A percentile compares a stretch with the other conserved stretches of the same genome.
phyloP scores from a whole-genome alignment of 2,888 invertebrate genomes.

The Crepidodera aurea region DNA sequence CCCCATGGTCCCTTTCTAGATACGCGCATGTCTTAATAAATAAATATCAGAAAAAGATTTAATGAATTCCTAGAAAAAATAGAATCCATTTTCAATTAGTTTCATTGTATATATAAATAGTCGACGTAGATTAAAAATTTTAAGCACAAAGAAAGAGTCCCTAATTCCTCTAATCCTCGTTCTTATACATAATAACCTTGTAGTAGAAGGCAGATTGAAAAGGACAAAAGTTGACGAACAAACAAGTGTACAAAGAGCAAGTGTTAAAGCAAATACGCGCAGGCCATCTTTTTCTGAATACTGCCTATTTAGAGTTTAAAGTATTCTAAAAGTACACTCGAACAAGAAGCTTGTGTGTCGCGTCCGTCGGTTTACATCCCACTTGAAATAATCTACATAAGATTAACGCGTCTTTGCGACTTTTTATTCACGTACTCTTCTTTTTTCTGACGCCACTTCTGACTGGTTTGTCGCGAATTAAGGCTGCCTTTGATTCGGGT shows the following conservation, averaged over 20 bases:
- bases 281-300: conserved; percentile 12
- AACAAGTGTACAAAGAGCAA: conserved; percentile 28
- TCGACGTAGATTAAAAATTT: too few species aligned
- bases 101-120: too few species aligned
- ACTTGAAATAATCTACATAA: conserved; percentile 42
- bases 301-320: conserved; percentile 15
- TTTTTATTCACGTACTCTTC: conserved; percentile 15
- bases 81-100: too few species aligned
- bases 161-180: too few species aligned
- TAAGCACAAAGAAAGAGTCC: too few species aligned
- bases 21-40: too few species aligned
- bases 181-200: too few species aligned
- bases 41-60: too few species aligned
- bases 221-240: conserved; percentile 18
- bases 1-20: too few species aligned
- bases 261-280: conserved; percentile 23
- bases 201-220: too few species aligned
- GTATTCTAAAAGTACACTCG: conserved; percentile 37
- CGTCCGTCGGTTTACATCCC: conserved; percentile 30
- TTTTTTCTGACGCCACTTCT: conserved; percentile 27
- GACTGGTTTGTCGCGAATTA: conserved; percentile 24
- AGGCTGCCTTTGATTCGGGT: conserved; percentile 15
- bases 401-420: conserved; percentile 35
- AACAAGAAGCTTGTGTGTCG: conserved; percentile 33
- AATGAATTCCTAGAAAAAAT: too few species aligned